These are phyloP conservation scores for Otolemur crassicaudatus DNA, from an alignment of 2,797 vertebrate genomes.

Conservation along the genomic window DNA sequence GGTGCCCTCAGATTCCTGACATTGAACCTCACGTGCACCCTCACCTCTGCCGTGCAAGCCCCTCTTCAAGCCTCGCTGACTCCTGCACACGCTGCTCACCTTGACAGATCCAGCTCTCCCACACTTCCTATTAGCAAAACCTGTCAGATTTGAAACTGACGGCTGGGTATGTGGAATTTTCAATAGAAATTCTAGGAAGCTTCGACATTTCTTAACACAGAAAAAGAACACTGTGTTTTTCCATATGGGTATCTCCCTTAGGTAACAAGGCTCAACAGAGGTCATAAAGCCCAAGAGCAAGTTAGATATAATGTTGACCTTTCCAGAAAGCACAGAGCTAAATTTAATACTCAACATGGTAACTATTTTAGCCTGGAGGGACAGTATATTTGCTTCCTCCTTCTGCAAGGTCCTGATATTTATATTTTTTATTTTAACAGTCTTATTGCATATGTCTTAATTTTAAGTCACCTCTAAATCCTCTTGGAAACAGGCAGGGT, in stretches of 20 bases:
- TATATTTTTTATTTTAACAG: constrained; percentile 42
- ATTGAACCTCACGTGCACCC: not conserved
- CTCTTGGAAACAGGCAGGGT: not conserved
- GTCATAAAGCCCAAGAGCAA: constrained; percentile 59
- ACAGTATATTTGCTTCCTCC: constrained; percentile 40
- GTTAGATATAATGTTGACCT: constrained; percentile 65
- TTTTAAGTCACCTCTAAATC: constrained; percentile 51
- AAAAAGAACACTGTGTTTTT: constrained; percentile 57
- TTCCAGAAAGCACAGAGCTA: constrained; percentile 68
- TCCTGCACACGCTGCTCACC: not conserved
- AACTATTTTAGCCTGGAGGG: constrained; percentile 61
- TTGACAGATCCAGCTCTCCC: constrained; percentile 36
- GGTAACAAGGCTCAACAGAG: constrained; percentile 55
- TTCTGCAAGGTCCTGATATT: constrained; percentile 26
- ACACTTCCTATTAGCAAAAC: constrained; percentile 56
- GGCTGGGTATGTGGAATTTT: constrained; percentile 50
- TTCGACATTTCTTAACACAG: constrained; percentile 31
- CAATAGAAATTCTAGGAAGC: constrained; percentile 51
- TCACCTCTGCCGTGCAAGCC: constrained; percentile 14
- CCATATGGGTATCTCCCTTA: constrained; percentile 32
- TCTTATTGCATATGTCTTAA: not conserved
- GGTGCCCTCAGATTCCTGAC: not conserved
- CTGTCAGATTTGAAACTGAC: constrained; percentile 73
- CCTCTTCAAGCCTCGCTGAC: not conserved
- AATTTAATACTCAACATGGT: constrained; percentile 69